Conservation (phyloP, 1,140 invertebrate species). For the Patella vulgata region DNA sequence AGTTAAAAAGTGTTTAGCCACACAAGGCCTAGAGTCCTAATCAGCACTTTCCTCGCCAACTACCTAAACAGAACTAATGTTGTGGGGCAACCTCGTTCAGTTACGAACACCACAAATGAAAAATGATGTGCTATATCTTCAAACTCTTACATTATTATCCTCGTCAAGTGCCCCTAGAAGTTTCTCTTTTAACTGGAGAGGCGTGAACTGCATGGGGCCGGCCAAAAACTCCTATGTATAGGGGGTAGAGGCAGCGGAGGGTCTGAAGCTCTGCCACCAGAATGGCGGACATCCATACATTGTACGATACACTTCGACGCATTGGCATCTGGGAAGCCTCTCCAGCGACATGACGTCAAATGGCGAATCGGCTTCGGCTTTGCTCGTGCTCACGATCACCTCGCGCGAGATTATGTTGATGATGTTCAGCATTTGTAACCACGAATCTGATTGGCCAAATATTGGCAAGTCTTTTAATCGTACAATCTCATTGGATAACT, state of each 20-base stretch:
- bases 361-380: slow-evolving; percentile 40
- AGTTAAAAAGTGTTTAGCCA: no score
- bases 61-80: no score
- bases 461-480: neutral
- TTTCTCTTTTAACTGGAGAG: slow-evolving; percentile 73
- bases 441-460: slow-evolving; percentile 13
- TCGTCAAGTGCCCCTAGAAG: slow-evolving; percentile 73
- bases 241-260: slow-evolving; percentile 58
- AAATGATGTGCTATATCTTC: slow-evolving; percentile 11
- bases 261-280: slow-evolving; percentile 62
- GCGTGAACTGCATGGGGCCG: slow-evolving; percentile 71
- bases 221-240: slow-evolving; percentile 57
- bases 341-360: slow-evolving; percentile 63
- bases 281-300: slow-evolving; percentile 67
- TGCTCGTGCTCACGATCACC: slow-evolving; percentile 19
- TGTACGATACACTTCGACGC: slow-evolving; percentile 58
- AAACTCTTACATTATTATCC: slow-evolving; percentile 74
- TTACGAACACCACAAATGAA: neutral
- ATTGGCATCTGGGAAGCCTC: slow-evolving; percentile 65
- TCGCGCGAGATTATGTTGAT: slow-evolving; percentile 26
- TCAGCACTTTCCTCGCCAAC: no score
- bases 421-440: neutral
- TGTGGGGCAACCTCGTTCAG: neutral
- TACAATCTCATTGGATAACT: slow-evolving; percentile 12
- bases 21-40: no score